Percentiles rank a stretch among this genome's conserved stretches.
Conservation (phyloP, 1,140 invertebrate genomes). For the Drosophila grimshawi region DNA sequence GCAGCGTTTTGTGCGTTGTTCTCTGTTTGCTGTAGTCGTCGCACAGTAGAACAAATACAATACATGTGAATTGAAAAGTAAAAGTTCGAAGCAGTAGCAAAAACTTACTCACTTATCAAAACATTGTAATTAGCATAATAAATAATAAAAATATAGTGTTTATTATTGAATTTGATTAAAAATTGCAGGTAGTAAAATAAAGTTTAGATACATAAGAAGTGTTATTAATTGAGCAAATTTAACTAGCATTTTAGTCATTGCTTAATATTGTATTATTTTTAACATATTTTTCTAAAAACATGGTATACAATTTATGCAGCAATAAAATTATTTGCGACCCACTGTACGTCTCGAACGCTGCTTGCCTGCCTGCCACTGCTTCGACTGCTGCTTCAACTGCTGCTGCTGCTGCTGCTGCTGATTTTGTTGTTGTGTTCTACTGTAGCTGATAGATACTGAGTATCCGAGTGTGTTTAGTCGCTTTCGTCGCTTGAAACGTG, state of each 20-base stretch:
- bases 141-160: too few relatives aligned
- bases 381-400: constrained; percentile 24
- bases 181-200: too few relatives aligned
- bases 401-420: constrained; percentile 18
- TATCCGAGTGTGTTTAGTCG: constrained; percentile 77
- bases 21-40: constrained; percentile 69
- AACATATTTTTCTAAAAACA: too few relatives aligned
- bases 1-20: constrained; percentile 66
- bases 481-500: constrained; percentile 80
- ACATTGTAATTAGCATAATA: too few relatives aligned
- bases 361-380: constrained; percentile 21
- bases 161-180: too few relatives aligned
- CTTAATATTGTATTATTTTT: too few relatives aligned
- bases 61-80: not conserved
- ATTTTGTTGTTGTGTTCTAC: constrained; percentile 69
- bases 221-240: too few relatives aligned
- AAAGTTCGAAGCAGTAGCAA: too few relatives aligned
- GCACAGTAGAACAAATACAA: constrained; percentile 19
- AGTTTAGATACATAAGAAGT: too few relatives aligned
- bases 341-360: constrained; percentile 32
- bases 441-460: constrained; percentile 75
- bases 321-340: not conserved
- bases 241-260: too few relatives aligned
- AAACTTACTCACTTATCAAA: too few relatives aligned
- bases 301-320: not conserved